Base-by-base conservation (phyloP, 2,888 invertebrate genomes). In the Himalopsyche japonica region DNA sequence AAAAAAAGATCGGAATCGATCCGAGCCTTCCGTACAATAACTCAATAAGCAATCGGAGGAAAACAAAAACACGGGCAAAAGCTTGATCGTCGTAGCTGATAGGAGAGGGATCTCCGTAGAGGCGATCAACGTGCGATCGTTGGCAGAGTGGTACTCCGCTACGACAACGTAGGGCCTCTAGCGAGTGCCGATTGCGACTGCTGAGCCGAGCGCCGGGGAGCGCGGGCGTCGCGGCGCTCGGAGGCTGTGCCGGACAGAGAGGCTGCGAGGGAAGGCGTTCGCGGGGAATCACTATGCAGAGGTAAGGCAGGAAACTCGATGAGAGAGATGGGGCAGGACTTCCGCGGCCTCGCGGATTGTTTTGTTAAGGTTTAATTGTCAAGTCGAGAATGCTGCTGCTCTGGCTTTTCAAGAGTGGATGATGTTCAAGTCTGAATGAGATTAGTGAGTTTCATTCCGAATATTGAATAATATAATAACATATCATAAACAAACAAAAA, bases 291-390 rank as follows among this genome's bases (percentile, higher is more conserved):
- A 77, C 43, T 37, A 82, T 76, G 76, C 37, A 27, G 77, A 34
- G 82, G 30, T 49, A 32, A 27, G 81, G 34, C 48, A 49, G 49
- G 78, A 82, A 77, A 30, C 48, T 32, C 43, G 76, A 64, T 34
- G 82, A 64, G 64, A 80, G 27, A 37, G 82, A 64, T 20, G 32
- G 84, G 82, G 82, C 84, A 84, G 82, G 81, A 84, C 84, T 82
- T 83, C 85, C 82, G 85, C 78, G 80, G 57, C 79, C 82, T 57
- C 64, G 82, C 80, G 80, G 82, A 85, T 85, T 85, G 85, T 85
- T 83, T 85, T 85, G 85, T 85, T 85, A 82, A 79, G 85, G 64
- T 82, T 77, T 85, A 85, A 85, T 82, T 85, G 85, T 85, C 82
- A 84, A 57, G 82, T 49, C 82, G 70, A 27, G 24, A 27, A 70